A percentile compares a stretch with the other conserved stretches of the same genome.
Evolutionary conservation across 2,113 vertebrate species (phyloP).

Genomic region (Dromiciops gliroides): DNA sequence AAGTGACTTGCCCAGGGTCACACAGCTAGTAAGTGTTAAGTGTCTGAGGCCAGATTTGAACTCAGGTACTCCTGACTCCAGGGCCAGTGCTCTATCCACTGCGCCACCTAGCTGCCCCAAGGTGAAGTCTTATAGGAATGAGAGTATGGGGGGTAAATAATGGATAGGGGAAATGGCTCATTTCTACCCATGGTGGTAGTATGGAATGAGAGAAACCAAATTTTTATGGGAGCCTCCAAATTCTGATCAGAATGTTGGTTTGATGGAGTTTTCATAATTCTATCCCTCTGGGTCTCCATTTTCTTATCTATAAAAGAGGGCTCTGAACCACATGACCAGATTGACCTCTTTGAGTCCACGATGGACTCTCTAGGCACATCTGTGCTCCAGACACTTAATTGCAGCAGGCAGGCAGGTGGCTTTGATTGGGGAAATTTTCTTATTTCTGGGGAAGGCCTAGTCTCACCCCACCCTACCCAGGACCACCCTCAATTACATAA

Average conservation of each 20-base stretch:
- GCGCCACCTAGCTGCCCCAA: too few species aligned
- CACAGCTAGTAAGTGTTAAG: too few species aligned
- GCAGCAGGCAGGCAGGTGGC: neutral
- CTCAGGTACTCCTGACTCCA: too few species aligned
- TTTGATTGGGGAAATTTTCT: neutral
- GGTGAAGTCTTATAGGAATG: neutral
- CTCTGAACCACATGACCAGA: neutral
- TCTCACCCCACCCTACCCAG: neutral
- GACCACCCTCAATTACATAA: neutral
- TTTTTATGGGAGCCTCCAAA: neutral
- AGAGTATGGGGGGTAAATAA: neutral
- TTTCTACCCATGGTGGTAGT: neutral
- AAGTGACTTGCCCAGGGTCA: too few species aligned
- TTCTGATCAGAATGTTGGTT: neutral
- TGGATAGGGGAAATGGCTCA: neutral
- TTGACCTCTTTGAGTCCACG: neutral
- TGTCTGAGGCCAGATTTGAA: too few species aligned
- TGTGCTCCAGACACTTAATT: neutral
- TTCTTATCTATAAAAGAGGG: neutral
- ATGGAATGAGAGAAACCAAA: neutral
- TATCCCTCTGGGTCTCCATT: neutral
- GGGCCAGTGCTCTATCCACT: too few species aligned
- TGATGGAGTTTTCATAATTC: neutral
- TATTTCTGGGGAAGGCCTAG: neutral
- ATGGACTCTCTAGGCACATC: neutral